These are phyloP conservation scores for Eupithecia abbreviata DNA, from an alignment of 2,888 invertebrate genomes.

Conservation along the genomic window DNA sequence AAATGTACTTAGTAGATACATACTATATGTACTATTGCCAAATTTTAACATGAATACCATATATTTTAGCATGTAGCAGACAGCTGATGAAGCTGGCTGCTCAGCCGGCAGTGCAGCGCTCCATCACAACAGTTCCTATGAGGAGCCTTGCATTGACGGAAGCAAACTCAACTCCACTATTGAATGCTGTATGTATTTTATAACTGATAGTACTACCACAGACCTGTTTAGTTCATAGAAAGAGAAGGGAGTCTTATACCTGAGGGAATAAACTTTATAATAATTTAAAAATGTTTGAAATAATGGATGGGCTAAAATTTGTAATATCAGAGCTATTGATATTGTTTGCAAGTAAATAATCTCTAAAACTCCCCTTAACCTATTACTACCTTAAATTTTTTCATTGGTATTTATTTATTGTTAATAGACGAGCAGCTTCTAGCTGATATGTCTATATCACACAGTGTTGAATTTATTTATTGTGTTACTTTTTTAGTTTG, in stretches of 20 bases:
- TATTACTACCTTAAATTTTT: no score
- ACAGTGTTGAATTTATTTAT: no score
- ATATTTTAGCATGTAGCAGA: constrained; percentile 63
- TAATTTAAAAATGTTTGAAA: background rate
- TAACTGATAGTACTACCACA: background rate
- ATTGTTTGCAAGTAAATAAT: no score
- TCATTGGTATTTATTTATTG: no score
- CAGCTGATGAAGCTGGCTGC: constrained; percentile 64
- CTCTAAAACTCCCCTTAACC: no score
- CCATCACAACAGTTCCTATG: constrained; percentile 50
- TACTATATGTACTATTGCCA: background rate
- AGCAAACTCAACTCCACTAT: constrained; percentile 59
- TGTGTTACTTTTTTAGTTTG: no score
- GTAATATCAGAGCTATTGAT: background rate
- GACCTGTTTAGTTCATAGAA: background rate
- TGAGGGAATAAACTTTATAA: background rate
- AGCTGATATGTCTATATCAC: no score
- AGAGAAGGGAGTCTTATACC: background rate
- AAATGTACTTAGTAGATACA: background rate
- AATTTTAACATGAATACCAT: background rate
- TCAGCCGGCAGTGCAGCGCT: constrained; percentile 56
- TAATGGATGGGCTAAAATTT: background rate
- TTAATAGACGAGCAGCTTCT: no score
- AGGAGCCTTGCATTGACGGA: constrained; percentile 53
- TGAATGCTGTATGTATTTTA: constrained; percentile 59